These are phyloP conservation scores for Liodrosophila aerea DNA, from an alignment of 2,888 invertebrate species.

Conservation along the genomic window DNA sequence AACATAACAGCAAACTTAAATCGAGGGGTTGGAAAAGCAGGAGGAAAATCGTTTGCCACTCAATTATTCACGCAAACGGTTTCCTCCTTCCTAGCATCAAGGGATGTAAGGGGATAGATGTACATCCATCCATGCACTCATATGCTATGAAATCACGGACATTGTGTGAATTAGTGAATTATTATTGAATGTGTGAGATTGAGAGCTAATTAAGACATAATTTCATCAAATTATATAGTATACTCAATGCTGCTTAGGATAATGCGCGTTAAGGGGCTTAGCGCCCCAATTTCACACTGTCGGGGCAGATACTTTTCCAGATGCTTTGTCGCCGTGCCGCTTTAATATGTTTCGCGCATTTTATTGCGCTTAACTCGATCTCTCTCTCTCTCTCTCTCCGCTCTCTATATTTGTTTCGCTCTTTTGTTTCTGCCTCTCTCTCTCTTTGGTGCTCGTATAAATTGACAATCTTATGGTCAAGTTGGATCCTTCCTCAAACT, in stretches of 20 bases:
- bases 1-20: slow-evolving; percentile 4
- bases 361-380: slow-evolving; percentile 77
- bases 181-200: slow-evolving; percentile 3
- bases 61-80: slow-evolving; percentile 58
- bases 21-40: slow-evolving; percentile 44
- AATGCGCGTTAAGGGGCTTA: slow-evolving; percentile 68
- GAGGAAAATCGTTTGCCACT: slow-evolving; percentile 36
- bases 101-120: too few relatives aligned
- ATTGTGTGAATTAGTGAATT: background rate
- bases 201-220: slow-evolving; percentile 71
- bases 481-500: slow-evolving; percentile 21
- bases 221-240: slow-evolving; percentile 75
- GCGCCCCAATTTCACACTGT: slow-evolving; percentile 65
- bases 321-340: slow-evolving; percentile 73
- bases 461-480: slow-evolving; percentile 73
- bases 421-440: slow-evolving; percentile 18
- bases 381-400: slow-evolving; percentile 28
- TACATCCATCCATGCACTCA: too few relatives aligned
- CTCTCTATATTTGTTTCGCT: too few relatives aligned
- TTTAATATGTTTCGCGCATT: slow-evolving; percentile 78
- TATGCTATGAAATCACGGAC: too few relatives aligned
- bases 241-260: slow-evolving; percentile 64
- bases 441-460: slow-evolving; percentile 50
- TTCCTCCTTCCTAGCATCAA: background rate
- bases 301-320: slow-evolving; percentile 73